Evolutionary conservation across 64 coral and sea anemone species (phyloP).

Genomic region (Pachyseris speciosa): DNA sequence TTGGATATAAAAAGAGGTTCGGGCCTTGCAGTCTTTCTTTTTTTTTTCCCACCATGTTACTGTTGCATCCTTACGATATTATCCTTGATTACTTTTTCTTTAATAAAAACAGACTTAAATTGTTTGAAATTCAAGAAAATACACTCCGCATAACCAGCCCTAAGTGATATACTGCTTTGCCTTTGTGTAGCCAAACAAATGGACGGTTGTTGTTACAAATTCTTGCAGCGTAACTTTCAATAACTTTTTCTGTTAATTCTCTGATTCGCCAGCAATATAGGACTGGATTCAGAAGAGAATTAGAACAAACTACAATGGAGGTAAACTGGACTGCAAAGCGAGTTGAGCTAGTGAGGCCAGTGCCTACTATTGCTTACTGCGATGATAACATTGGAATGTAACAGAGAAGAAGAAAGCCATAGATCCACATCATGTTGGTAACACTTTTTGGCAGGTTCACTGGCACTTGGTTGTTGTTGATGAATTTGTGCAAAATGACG

Average conservation of each 20-base stretch:
- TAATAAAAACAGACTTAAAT: too few relatives aligned
- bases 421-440: neutral
- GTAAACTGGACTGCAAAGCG: slow-evolving; percentile 13
- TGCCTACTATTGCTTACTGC: neutral
- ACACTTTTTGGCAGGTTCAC: neutral
- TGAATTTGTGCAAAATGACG: slow-evolving; percentile 1
- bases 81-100: too few relatives aligned
- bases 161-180: too few relatives aligned
- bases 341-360: neutral
- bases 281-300: slow-evolving; percentile 4
- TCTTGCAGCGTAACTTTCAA: neutral
- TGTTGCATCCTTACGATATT: too few relatives aligned
- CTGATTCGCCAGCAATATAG: slow-evolving; percentile 16
- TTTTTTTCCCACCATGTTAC: too few relatives aligned
- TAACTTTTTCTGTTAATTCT: neutral
- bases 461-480: neutral
- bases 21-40: too few relatives aligned
- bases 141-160: too few relatives aligned
- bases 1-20: too few relatives aligned
- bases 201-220: too few relatives aligned
- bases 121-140: too few relatives aligned
- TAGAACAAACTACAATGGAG: neutral
- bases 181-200: too few relatives aligned
- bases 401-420: neutral
- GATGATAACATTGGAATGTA: neutral